Evolutionary conservation across 2,888 invertebrate species (phyloP).

Genomic region (Agriotes lineatus): DNA sequence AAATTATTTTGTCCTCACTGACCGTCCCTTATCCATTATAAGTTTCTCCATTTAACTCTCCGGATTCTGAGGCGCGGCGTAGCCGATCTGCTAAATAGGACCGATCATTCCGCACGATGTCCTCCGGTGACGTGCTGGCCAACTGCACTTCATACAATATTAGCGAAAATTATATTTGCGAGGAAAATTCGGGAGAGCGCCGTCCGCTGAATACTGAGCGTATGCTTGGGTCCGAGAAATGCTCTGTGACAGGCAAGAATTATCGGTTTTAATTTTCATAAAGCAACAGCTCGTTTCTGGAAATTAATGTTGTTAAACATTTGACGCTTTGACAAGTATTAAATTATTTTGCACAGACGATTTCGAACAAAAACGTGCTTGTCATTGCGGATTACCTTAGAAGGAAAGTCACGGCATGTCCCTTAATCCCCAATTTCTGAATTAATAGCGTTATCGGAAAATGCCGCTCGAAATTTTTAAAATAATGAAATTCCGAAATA

Average conservation of each 20-base stretch:
- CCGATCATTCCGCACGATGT: constrained; percentile 11
- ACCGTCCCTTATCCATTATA: constrained; percentile 43
- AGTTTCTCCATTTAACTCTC: constrained; percentile 42
- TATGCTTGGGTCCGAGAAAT: constrained; percentile 22
- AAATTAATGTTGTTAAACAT: constrained; percentile 25
- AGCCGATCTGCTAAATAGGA: constrained; percentile 28
- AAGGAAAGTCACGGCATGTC: not conserved
- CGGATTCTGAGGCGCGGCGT: constrained; percentile 34
- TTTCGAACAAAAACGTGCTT: constrained; percentile 13
- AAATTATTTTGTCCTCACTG: constrained; percentile 44
- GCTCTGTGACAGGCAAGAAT: constrained; percentile 28
- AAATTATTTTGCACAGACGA: constrained; percentile 16
- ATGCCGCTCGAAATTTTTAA: too few species aligned
- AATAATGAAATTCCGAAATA: too few species aligned
- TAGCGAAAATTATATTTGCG: constrained; percentile 43
- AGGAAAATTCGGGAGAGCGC: constrained; percentile 29
- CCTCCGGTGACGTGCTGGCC: constrained; percentile 18
- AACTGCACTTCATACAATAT: constrained; percentile 41
- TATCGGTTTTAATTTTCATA: constrained; percentile 29
- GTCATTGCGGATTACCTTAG: constrained; percentile 2
- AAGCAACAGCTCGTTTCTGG: constrained; percentile 16
- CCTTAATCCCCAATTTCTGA: constrained; percentile 4
- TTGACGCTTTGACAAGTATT: constrained; percentile 22
- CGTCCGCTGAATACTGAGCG: constrained; percentile 29
- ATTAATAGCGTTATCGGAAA: too few species aligned